Percentiles rank a stretch among this genome's conserved stretches.
These are phyloP conservation scores for Gasteruption jaculator DNA, from an alignment of 2,888 invertebrate genomes.

Conservation along the genomic window DNA sequence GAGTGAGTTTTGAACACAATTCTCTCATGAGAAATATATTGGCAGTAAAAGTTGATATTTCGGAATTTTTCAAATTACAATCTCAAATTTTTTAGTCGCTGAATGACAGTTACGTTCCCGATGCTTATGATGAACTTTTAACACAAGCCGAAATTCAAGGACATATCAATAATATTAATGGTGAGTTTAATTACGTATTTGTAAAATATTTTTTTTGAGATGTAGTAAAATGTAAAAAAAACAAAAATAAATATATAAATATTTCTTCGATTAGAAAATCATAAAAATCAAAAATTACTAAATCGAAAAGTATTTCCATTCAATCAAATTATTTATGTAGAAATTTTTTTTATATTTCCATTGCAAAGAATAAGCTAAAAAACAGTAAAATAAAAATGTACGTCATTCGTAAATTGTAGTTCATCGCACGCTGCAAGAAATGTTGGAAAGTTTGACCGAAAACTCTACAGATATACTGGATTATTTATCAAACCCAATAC, in stretches of 20 bases:
- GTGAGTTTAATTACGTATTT: constrained; percentile 37
- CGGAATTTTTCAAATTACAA: not conserved
- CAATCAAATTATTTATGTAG: too few species aligned
- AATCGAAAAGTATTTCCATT: constrained; percentile 44
- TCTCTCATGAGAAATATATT: too few species aligned
- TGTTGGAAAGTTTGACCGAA: too few species aligned
- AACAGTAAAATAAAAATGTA: too few species aligned
- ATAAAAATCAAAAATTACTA: constrained; percentile 44
- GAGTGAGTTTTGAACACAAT: constrained; percentile 43
- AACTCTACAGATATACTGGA: too few species aligned
- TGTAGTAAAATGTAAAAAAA: too few species aligned
- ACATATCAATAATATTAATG: constrained; percentile 63
- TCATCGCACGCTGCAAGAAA: constrained; percentile 51
- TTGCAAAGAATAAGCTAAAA: too few species aligned
- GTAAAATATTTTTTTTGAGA: constrained; percentile 8
- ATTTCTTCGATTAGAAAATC: constrained; percentile 48
- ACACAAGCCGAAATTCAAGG: constrained; percentile 72
- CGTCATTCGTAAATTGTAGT: too few species aligned
- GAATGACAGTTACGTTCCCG: constrained; percentile 64
- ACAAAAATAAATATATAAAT: constrained; percentile 6
- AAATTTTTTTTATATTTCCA: too few species aligned
- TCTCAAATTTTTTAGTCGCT: constrained; percentile 52
- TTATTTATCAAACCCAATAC: constrained; percentile 28
- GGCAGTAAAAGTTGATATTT: constrained; percentile 1
- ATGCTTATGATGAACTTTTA: constrained; percentile 68